Conservation (phyloP, 2,888 invertebrate species). For the Athalia cordata region DNA sequence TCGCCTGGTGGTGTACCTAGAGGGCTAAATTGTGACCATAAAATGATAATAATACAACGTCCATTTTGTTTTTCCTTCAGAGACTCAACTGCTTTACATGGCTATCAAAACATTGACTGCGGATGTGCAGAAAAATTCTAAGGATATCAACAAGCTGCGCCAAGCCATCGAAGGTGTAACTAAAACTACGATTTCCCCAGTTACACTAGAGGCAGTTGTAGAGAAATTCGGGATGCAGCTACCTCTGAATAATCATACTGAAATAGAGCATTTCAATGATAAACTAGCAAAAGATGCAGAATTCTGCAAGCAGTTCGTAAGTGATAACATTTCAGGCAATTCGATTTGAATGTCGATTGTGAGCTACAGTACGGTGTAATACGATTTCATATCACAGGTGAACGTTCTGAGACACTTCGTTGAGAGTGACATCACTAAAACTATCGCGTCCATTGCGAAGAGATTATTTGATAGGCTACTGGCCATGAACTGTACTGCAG, state of each 20-base stretch:
- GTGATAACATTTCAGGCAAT: constrained; percentile 1
- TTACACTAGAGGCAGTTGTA: not conserved
- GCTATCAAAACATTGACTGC: not conserved
- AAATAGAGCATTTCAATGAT: not conserved
- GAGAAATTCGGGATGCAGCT: not conserved
- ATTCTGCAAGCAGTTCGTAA: constrained; percentile 10
- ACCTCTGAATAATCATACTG: not conserved
- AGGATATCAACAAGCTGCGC: not conserved
- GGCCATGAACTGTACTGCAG: constrained; percentile 5
- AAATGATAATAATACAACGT: no score
- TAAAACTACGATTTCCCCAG: not conserved
- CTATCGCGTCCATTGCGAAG: not conserved
- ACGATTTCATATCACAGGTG: constrained; percentile 4
- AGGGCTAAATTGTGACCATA: no score
- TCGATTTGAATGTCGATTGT: not conserved
- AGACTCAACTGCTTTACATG: not conserved
- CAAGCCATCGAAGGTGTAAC: not conserved
- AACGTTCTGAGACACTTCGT: not conserved
- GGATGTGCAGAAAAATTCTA: not conserved
- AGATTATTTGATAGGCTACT: not conserved
- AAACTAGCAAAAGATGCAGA: not conserved
- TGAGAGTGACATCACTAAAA: not conserved
- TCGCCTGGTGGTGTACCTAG: no score
- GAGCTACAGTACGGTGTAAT: not conserved
- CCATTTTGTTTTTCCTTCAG: no score